phyloP scores from a whole-genome alignment of 2,797 vertebrate genomes.

The Channa striata region DNA sequence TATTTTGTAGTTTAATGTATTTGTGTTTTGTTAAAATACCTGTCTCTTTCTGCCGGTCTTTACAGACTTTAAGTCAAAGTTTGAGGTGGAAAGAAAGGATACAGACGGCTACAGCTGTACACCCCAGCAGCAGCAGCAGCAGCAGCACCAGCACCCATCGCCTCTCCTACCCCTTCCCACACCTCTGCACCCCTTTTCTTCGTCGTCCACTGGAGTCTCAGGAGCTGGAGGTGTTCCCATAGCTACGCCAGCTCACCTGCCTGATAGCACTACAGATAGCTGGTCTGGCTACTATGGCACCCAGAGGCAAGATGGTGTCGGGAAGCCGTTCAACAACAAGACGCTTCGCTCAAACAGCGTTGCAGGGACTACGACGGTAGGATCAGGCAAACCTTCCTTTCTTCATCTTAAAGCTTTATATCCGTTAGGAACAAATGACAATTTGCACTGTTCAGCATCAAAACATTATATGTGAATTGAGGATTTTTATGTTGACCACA shows the following conservation, averaged over 20 bases:
- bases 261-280: conserved; percentile 96
- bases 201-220: conserved; percentile 86
- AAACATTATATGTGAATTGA: neutral
- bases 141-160: conserved; percentile 65
- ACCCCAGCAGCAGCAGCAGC: conserved; percentile 73
- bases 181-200: conserved; percentile 79
- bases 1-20: neutral
- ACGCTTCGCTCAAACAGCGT: conserved; percentile 90
- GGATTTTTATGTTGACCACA: neutral
- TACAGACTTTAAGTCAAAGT: conserved; percentile 95
- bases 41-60: conserved; percentile 7
- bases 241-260: conserved; percentile 91
- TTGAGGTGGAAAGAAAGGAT: conserved; percentile 94
- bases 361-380: conserved; percentile 98
- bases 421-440: neutral
- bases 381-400: neutral
- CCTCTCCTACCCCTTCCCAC: conserved; percentile 77
- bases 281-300: conserved; percentile 95
- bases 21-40: neutral
- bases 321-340: conserved; percentile 89
- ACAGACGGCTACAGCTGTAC: conserved; percentile 88
- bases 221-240: conserved; percentile 86
- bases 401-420: neutral
- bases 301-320: conserved; percentile 82
- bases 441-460: neutral